phyloP scores from a whole-genome alignment of 2,797 vertebrate species.

The Peromyscus melanophrys region DNA sequence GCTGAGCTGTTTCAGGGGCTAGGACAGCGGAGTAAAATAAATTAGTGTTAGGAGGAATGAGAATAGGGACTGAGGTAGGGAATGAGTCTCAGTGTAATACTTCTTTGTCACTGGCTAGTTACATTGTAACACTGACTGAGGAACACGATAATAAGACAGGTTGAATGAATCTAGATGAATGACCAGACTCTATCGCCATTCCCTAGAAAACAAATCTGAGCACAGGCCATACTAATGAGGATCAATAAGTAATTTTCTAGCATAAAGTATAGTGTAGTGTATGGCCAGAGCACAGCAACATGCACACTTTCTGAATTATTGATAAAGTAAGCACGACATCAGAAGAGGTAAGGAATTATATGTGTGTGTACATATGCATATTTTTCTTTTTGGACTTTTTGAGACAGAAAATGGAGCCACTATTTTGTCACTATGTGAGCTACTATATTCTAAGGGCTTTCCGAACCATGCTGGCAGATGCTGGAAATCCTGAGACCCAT shows the following conservation, averaged over 20 bases:
- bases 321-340: neutral
- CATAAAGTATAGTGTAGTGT: neutral
- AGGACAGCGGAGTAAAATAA: neutral
- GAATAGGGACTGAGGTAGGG: neutral
- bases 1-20: neutral
- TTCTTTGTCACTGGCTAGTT: constrained; percentile 15
- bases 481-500: neutral
- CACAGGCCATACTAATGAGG: neutral
- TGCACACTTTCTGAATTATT: neutral
- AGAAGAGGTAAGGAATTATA: neutral
- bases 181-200: constrained; percentile 21
- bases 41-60: neutral
- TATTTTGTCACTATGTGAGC: neutral
- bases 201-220: constrained; percentile 30
- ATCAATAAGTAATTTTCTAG: constrained; percentile 20
- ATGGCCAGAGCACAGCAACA: neutral
- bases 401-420: neutral
- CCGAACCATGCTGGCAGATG: neutral
- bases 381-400: neutral
- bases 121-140: neutral
- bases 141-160: neutral
- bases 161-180: constrained; percentile 16
- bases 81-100: neutral
- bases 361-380: neutral
- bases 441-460: neutral